phyloP scores from a whole-genome alignment of 2,888 invertebrate genomes.

The Protonemura montana region DNA sequence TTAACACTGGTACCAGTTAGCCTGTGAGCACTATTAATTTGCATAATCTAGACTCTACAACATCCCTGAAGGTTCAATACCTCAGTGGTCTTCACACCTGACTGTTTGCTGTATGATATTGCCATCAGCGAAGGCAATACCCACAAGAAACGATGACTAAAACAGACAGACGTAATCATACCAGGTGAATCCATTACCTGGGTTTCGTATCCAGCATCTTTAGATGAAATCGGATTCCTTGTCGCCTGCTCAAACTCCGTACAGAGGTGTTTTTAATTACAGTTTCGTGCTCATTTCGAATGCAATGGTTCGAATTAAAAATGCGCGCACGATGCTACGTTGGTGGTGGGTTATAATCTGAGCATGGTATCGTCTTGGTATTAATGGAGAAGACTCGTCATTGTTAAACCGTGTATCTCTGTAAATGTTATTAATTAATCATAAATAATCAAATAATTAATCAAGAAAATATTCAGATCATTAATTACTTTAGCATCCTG shows the following conservation, averaged over 20 bases:
- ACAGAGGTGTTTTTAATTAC: not conserved
- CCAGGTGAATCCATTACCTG: not conserved
- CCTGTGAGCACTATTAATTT: not conserved
- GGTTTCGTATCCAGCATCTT: not conserved
- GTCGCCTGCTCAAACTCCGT: not conserved
- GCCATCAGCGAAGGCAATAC: not conserved
- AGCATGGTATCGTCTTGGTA: not conserved
- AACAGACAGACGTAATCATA: not conserved
- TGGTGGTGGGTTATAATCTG: not conserved
- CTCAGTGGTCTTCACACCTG: not conserved
- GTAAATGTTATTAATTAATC: constrained; percentile 20
- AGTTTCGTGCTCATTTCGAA: not conserved
- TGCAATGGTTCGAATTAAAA: not conserved
- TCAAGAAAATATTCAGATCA: constrained; percentile 38
- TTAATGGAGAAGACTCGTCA: not conserved
- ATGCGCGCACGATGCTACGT: not conserved
- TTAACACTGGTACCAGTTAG: not conserved
- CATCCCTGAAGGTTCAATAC: not conserved
- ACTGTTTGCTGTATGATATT: not conserved
- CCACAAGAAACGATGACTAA: not conserved
- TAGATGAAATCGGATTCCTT: not conserved
- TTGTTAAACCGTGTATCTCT: not conserved
- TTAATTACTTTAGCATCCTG: constrained; percentile 28
- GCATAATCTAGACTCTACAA: not conserved
- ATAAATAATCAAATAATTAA: constrained; percentile 39